A percentile compares a stretch with the other conserved stretches of the same genome.
Evolutionary conservation across 2,113 vertebrate genomes (phyloP).

Genomic region (Nothocercus nigrocapillus): DNA sequence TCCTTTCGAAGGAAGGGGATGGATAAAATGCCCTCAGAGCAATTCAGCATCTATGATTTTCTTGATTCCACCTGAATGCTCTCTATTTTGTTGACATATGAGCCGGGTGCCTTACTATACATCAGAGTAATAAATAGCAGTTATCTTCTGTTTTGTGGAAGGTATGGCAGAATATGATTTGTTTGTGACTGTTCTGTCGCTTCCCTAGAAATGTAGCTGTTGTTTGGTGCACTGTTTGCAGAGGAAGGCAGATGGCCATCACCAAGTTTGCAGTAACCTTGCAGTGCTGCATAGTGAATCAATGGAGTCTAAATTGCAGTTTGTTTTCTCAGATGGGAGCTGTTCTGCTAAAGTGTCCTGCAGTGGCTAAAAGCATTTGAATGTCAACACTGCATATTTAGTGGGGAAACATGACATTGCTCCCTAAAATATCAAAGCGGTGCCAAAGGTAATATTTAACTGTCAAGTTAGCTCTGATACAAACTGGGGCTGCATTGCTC

Average conservation of each 20-base stretch:
- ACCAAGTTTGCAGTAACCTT: constrained; percentile 55
- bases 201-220: neutral
- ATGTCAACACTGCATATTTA: constrained; percentile 22
- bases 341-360: constrained; percentile 9
- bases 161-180: constrained; percentile 31
- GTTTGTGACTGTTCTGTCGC: constrained; percentile 40
- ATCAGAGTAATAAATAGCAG: constrained; percentile 36
- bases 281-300: constrained; percentile 25
- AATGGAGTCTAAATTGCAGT: constrained; percentile 49
- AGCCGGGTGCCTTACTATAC: constrained; percentile 27
- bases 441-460: constrained; percentile 1
- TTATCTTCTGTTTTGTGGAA: constrained; percentile 49
- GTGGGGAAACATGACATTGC: neutral
- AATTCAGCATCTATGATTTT: neutral
- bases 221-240: neutral
- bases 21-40: neutral
- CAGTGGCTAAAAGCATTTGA: constrained; percentile 18
- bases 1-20: neutral
- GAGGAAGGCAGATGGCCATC: constrained; percentile 47
- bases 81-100: constrained; percentile 46
- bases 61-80: neutral
- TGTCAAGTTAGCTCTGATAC: neutral
- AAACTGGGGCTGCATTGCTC: constrained; percentile 16
- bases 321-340: neutral
- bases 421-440: neutral